Evolutionary conservation across 2,888 invertebrate species (phyloP), one percentile per base, ranked within the genome.

Genomic region (Plutella xylostella): DNA sequence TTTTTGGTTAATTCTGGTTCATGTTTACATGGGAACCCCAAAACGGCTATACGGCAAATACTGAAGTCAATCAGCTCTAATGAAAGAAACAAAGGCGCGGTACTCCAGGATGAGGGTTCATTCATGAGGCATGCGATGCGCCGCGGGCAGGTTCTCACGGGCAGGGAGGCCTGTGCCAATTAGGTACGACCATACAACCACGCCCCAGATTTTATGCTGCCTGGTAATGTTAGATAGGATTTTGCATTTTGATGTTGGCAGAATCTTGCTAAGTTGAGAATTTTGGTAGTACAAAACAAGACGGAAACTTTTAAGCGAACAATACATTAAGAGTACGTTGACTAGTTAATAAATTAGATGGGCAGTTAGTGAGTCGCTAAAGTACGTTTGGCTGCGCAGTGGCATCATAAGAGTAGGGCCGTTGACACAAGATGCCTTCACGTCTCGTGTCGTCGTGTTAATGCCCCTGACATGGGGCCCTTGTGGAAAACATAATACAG

Each of bases 351-450:
- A n/a, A n/a, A n/a, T n/a, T n/a, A n/a, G n/a, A n/a, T n/a, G n/a
- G n/a, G n/a, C n/a, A n/a, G n/a, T n/a, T n/a, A n/a, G n/a, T n/a
- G n/a, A n/a, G n/a, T n/a, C n/a, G n/a, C n/a, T n/a, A n/a, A n/a
- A 28, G 28, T 12, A 28, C 11, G 28, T 28, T 28, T 28, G 20
- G 7, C 14, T 37, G 37, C 37, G 39, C 39, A 22, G 39, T 21
- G 22, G 39, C 21, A 25, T 21, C 14, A n/a, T n/a, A 33, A 6
- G 15, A 39, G 11, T 11, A 25, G 2, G 71, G 65, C 60, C 70
- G 58, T 68, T 72, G 71, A 70, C 71, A 60, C 60, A 60, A 58
- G 67, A 61, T 72, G 60, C 73, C 72, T 54, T 58, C 71, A 71
- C 73, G 76, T 72, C 51, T 56, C 30, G n/a, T 46, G 52, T 55